These are phyloP conservation scores for Dicranocentrus wangi DNA, from an alignment of 2,888 invertebrate species.

Conservation along the genomic window DNA sequence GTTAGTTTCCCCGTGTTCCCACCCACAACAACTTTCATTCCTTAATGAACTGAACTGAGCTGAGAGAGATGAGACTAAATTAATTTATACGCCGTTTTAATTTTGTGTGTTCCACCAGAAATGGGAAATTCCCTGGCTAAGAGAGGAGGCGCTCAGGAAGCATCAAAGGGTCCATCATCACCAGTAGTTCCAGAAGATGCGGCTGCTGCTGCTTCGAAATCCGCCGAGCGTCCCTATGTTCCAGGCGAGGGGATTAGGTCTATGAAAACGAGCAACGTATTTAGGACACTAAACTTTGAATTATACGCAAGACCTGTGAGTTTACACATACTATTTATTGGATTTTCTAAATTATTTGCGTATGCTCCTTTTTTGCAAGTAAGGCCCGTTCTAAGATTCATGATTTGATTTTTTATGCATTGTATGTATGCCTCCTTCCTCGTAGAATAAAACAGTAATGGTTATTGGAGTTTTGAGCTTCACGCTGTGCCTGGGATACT, in stretches of 20 bases:
- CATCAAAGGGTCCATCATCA: neutral
- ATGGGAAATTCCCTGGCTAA: neutral
- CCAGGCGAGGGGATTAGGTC: conserved; percentile 87
- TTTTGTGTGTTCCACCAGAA: neutral
- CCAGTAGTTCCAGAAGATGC: neutral
- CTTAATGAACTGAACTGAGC: too few species aligned
- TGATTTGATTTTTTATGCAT: conserved; percentile 20
- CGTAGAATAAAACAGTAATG: conserved; percentile 90
- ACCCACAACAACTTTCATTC: too few species aligned
- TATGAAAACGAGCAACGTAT: conserved; percentile 83
- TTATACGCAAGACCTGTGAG: conserved; percentile 90
- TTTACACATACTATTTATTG: neutral
- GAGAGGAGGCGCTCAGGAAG: neutral
- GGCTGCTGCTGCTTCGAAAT: neutral
- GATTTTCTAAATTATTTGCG: neutral
- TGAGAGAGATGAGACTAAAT: too few species aligned
- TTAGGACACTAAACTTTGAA: conserved; percentile 90
- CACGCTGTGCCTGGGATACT: conserved; percentile 84
- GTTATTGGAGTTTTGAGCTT: conserved; percentile 85
- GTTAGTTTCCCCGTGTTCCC: too few species aligned
- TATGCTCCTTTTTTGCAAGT: neutral
- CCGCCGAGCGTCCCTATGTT: conserved; percentile 60
- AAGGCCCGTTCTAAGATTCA: neutral
- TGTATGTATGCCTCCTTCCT: conserved; percentile 30
- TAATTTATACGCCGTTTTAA: too few species aligned